phyloP scores from a whole-genome alignment of 1,140 invertebrate species.

The Lordiphosa collinella region DNA sequence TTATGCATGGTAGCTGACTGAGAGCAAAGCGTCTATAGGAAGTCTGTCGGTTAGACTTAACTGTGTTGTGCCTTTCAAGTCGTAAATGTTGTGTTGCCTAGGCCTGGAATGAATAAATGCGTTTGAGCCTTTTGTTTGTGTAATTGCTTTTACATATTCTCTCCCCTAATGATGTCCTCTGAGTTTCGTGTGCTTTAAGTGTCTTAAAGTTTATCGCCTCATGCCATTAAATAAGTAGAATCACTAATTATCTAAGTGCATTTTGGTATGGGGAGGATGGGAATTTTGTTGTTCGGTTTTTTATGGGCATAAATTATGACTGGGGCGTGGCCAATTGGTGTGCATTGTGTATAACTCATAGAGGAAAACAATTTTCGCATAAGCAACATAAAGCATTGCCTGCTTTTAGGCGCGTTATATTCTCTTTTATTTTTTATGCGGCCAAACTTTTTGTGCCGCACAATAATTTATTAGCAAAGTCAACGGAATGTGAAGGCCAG shows the following conservation, averaged over 20 bases:
- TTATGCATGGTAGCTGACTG: slow-evolving; percentile 39
- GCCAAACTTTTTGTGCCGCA: slow-evolving; percentile 47
- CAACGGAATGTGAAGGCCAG: slow-evolving; percentile 22
- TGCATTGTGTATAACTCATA: slow-evolving; percentile 54
- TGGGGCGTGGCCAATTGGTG: slow-evolving; percentile 39
- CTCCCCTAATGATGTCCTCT: background rate
- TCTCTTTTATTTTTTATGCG: slow-evolving; percentile 47
- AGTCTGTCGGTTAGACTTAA: background rate
- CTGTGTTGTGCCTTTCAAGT: slow-evolving; percentile 8
- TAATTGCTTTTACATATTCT: no score
- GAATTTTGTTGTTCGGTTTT: slow-evolving; percentile 11
- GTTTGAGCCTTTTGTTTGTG: background rate
- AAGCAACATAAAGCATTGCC: slow-evolving; percentile 54
- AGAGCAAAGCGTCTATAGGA: background rate
- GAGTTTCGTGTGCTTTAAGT: background rate
- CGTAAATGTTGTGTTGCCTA: slow-evolving; percentile 21
- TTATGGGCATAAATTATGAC: slow-evolving; percentile 59
- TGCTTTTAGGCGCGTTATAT: slow-evolving; percentile 21
- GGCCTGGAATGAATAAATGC: background rate
- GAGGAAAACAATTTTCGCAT: slow-evolving; percentile 52
- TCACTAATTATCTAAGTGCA: slow-evolving; percentile 61
- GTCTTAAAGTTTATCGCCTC: slow-evolving; percentile 10
- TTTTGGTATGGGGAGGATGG: slow-evolving; percentile 12
- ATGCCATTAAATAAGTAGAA: slow-evolving; percentile 19
- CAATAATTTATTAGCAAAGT: slow-evolving; percentile 64